Evolutionary conservation across 1,140 invertebrate genomes (phyloP).

Genomic region (Diabrotica undecimpunctata): DNA sequence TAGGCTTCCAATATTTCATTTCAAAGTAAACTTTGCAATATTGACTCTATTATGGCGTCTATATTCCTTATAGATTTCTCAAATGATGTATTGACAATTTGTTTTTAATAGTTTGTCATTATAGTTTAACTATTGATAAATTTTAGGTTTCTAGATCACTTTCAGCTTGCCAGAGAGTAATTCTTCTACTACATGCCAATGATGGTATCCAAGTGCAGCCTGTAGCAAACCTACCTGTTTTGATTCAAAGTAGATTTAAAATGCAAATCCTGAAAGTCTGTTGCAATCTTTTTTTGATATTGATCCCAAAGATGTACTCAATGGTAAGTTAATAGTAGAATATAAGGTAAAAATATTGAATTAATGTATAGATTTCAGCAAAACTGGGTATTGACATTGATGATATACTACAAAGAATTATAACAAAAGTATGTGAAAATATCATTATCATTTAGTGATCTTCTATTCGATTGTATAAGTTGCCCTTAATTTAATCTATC

Average conservation of each 20-base stretch:
- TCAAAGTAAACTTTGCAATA: slow-evolving; percentile 31
- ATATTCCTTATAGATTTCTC: slow-evolving; percentile 98
- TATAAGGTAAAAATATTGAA: neutral
- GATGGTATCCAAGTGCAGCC: slow-evolving; percentile 97
- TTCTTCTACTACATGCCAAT: slow-evolving; percentile 94
- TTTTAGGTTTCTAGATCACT: slow-evolving; percentile 73
- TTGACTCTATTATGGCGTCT: slow-evolving; percentile 84
- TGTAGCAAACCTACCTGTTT: slow-evolving; percentile 94
- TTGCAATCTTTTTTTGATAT: slow-evolving; percentile 84
- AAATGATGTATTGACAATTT: slow-evolving; percentile 96
- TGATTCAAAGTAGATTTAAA: slow-evolving; percentile 97
- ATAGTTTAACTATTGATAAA: neutral
- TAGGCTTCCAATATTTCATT: neutral
- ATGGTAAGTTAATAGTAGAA: slow-evolving; percentile 48
- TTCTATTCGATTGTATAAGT: slow-evolving; percentile 91
- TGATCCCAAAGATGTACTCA: slow-evolving; percentile 61
- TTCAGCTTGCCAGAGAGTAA: slow-evolving; percentile 89
- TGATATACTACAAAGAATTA: slow-evolving; percentile 70
- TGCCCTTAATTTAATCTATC: slow-evolving; percentile 73
- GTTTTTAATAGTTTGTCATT: neutral
- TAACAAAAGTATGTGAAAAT: slow-evolving; percentile 65
- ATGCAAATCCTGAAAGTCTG: slow-evolving; percentile 80
- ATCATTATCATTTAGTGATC: slow-evolving; percentile 65
- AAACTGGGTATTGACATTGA: slow-evolving; percentile 82
- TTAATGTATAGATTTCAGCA: slow-evolving; percentile 70